Evolutionary conservation across 2,113 vertebrate genomes (phyloP).

Genomic region (Aleadryas rufinucha): DNA sequence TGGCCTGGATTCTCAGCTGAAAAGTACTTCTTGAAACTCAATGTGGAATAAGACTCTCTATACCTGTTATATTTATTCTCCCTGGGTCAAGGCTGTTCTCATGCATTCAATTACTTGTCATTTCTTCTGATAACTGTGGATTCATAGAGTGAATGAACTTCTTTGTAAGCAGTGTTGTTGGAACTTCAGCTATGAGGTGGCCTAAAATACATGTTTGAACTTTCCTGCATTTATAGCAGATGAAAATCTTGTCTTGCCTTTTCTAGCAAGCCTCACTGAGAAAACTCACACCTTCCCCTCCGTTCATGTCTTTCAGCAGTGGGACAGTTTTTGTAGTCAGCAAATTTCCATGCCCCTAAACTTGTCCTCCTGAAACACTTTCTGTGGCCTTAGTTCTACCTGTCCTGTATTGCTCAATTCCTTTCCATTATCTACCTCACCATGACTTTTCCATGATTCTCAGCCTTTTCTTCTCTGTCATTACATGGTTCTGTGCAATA

Average conservation of each 20-base stretch:
- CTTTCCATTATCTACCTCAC: background rate
- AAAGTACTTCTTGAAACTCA: background rate
- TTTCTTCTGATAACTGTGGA: background rate
- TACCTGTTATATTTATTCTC: background rate
- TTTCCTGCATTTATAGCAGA: background rate
- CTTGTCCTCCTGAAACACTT: background rate
- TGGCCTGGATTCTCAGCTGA: background rate
- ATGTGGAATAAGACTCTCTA: background rate
- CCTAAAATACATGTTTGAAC: background rate
- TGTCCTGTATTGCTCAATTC: background rate
- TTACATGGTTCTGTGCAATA: background rate
- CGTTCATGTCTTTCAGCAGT: background rate
- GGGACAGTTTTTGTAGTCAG: background rate
- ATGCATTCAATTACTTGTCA: background rate
- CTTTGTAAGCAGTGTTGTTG: background rate
- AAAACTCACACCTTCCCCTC: background rate
- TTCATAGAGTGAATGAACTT: background rate
- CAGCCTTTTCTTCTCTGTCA: background rate
- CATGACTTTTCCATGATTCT: background rate
- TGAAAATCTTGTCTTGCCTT: background rate
- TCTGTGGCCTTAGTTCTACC: background rate
- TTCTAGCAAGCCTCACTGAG: background rate
- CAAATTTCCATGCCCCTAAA: background rate
- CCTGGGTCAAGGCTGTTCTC: background rate
- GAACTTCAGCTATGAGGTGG: background rate